Evolutionary conservation across 2,113 vertebrate species (phyloP), one percentile per base, ranked within the genome.

Genomic region (Callipepla californica): DNA sequence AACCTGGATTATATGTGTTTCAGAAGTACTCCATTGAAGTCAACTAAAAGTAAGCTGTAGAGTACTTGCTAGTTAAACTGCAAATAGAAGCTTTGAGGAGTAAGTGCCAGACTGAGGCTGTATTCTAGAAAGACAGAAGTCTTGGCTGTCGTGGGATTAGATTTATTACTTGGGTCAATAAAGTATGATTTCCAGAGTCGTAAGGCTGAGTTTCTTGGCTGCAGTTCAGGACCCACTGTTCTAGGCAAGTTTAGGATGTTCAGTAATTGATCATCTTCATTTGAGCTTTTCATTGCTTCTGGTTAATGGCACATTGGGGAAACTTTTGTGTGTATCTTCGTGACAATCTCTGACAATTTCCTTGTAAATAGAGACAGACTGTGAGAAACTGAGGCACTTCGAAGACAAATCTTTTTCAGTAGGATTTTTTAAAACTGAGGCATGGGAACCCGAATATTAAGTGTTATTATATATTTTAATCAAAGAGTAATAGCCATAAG

Each of bases 221-320:
- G 20, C 21, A 11, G 57, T 93, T 93, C 59, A 74, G 45, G 40
- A 50, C 36, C 65, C 69, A 5, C 67, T 83, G 34, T 55, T 73
- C 11, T 53, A 53, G 67, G 45, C 19, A 28, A 17, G 19, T 59
- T 45, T 55, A 13, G 32, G 42, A 15, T 81, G 5, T 74, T 83
- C 23, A 45, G 21, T 50, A 34, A 62, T 34, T 8, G 36, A 66
- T 78, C 15, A 34, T 63, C 38, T 72, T 50, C 32, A 17, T 50
- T 47, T 86, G 65, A 93, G 42, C 28, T 95, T 85, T 85, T 92
- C 28, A 42, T 77, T 84, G 69, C 57, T 91, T 83, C 77, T 74
- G 23, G 17, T 84, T 67, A 92, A 32, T 55, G 28, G 17, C 21
- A 3, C 72, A 19, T 77, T 83, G 87, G 63, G 45, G 80, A 87